Evolutionary conservation across 2,888 invertebrate species (phyloP).

Genomic region (Toxonevra muliebris): DNA sequence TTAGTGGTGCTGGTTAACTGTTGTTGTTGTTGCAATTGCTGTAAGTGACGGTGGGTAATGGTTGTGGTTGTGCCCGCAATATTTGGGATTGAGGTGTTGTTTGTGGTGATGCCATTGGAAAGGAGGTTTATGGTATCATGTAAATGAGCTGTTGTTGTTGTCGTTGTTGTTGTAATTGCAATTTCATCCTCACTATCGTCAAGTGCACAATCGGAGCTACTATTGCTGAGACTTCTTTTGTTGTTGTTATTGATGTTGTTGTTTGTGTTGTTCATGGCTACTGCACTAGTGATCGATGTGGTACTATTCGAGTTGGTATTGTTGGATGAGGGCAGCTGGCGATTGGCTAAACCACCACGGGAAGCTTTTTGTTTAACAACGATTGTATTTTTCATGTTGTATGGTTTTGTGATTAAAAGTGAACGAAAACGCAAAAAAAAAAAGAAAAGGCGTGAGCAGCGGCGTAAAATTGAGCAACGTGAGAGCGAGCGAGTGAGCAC

Average conservation of each 20-base stretch:
- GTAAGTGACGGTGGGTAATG: slow-evolving; percentile 30
- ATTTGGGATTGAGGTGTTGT: too few species aligned
- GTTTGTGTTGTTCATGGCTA: slow-evolving; percentile 28
- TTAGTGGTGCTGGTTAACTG: slow-evolving; percentile 23
- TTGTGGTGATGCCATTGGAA: slow-evolving; percentile 39
- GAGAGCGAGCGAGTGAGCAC: slow-evolving; percentile 44
- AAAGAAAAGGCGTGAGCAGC: slow-evolving; percentile 35
- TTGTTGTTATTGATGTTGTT: slow-evolving; percentile 40
- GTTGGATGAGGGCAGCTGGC: slow-evolving; percentile 71
- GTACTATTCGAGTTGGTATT: slow-evolving; percentile 40
- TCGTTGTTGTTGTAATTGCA: slow-evolving; percentile 34
- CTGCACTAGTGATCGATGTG: slow-evolving; percentile 38
- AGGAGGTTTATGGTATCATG: slow-evolving; percentile 53
- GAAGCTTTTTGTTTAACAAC: slow-evolving; percentile 68
- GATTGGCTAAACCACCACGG: slow-evolving; percentile 77
- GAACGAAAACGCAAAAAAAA: slow-evolving; percentile 20
- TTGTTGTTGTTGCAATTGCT: slow-evolving; percentile 28
- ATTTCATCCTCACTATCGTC: slow-evolving; percentile 60
- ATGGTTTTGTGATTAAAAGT: too few species aligned
- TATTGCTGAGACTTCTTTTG: slow-evolving; percentile 71
- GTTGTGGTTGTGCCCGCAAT: background rate
- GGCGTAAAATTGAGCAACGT: slow-evolving; percentile 29
- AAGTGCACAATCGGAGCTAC: slow-evolving; percentile 56
- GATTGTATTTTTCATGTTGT: slow-evolving; percentile 16
- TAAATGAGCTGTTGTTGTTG: slow-evolving; percentile 52